Evolutionary conservation across 92 coral and sea anemone genomes (phyloP), one percentile per base, ranked within the genome.

Genomic region (Actinernus sp.): DNA sequence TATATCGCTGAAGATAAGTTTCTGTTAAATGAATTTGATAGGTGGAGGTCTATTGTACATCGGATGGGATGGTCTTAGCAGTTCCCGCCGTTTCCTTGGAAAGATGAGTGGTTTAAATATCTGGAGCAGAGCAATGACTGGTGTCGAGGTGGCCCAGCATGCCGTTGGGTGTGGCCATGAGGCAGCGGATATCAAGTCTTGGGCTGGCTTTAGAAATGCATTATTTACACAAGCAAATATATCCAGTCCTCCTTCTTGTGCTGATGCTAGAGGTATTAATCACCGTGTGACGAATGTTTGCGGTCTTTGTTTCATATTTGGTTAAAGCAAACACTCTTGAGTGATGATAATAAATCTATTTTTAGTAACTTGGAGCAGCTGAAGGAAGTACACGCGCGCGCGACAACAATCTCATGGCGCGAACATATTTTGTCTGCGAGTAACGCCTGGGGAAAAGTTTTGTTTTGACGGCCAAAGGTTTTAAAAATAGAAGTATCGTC

Each of bases 41-140:
- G 71, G 71, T n/a, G 22, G 11, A 4, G 71, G 71, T 6, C 44
- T 12, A 10, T 28, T 63, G 0, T 2, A 26, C 19, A 31, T 63
- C 24, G 71, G 57, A 4, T 33, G 71, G 22, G 23, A 13, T 5
- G 56, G 56, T 4, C 52, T 45, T 45, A 6, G 19, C 52, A 9
- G 18, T 23, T 45, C 52, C 11, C 52, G 21, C 13, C 31, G 34
- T 2, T 63, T 63, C 21, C 39, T 36, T 8, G 71, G 71, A 2
- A 63, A 49, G 14, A 63, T 63, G 41, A 63, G 59, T 24, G 71
- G 71, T 2, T 34, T 63, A 31, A 63, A 63, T 58, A 29, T 63
- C 57, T 63, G 71, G 71, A 63, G 71, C 25, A 2, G 24, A 1
- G 60, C 49, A 27, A 26, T 46, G 36, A 28, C 19, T 14, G 26